Percentiles rank a stretch among this genome's conserved stretches.
Conservation (phyloP, 2,888 invertebrate genomes). For the Napeogenes sylphis region DNA sequence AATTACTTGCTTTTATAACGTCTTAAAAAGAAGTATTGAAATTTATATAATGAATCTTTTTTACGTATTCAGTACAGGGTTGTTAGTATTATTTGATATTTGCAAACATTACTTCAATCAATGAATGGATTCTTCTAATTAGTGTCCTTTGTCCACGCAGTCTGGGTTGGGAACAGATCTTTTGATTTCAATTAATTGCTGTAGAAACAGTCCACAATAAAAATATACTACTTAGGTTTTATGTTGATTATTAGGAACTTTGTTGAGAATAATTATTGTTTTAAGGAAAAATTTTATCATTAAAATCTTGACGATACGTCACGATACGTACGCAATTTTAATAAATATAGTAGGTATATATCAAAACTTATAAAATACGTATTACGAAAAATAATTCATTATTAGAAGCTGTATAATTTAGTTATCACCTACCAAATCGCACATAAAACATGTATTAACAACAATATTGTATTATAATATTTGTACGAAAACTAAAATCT, state of each 20-base stretch:
- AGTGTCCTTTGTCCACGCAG: constrained; percentile 16
- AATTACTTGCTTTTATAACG: background rate
- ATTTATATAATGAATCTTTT: no score
- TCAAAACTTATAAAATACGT: no score
- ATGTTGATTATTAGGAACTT: background rate
- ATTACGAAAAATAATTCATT: no score
- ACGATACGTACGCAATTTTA: no score
- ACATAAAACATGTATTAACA: background rate
- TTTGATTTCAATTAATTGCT: constrained; percentile 23
- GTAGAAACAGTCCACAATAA: constrained; percentile 17
- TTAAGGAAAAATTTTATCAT: background rate
- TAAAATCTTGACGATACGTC: background rate
- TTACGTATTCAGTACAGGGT: no score
- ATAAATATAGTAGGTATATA: no score
- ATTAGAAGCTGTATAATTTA: no score
- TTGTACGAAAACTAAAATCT: background rate
- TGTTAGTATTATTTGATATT: background rate
- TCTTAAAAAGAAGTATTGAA: background rate
- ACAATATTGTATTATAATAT: background rate
- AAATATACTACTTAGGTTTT: background rate
- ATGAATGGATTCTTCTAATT: constrained; percentile 23
- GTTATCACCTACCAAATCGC: no score
- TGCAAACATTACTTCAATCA: constrained; percentile 14
- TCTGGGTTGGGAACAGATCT: constrained; percentile 22
- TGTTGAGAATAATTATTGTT: constrained; percentile 1